Evolutionary conservation across 2,113 vertebrate genomes (phyloP).

Genomic region (Leptosomus discolor): DNA sequence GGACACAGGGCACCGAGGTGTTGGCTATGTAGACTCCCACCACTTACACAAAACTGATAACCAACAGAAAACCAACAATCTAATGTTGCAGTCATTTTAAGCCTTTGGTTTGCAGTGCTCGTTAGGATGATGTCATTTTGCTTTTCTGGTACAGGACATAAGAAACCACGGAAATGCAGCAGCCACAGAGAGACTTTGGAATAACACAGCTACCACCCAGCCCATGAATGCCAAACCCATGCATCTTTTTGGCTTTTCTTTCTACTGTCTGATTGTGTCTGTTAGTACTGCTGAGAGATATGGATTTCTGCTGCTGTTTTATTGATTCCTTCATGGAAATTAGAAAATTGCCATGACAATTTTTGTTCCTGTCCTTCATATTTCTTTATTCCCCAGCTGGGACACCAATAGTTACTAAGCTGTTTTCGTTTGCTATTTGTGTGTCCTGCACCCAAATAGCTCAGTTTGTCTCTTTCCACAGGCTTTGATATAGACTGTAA

Average conservation of each 20-base stretch:
- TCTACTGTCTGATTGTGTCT: not conserved
- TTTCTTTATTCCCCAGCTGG: not conserved
- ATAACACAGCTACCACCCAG: not conserved
- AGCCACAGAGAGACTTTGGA: not conserved
- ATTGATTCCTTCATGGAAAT: not conserved
- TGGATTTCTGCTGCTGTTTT: not conserved
- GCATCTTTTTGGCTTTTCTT: not conserved
- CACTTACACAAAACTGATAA: not conserved
- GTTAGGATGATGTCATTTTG: not conserved
- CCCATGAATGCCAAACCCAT: not conserved
- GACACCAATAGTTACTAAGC: not conserved
- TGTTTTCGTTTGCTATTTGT: not conserved
- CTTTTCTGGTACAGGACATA: not conserved
- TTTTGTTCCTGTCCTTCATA: not conserved
- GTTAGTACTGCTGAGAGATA: not conserved
- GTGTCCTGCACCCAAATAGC: not conserved
- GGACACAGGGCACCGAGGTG: accelerated
- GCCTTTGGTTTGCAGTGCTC: not conserved
- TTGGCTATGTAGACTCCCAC: not conserved
- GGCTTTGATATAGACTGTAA: not conserved
- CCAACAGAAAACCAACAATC: not conserved
- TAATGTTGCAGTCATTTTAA: not conserved
- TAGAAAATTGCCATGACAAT: accelerated
- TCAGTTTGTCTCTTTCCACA: not conserved
- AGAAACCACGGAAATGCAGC: not conserved